Evolutionary conservation across 2,797 vertebrate genomes (phyloP), one percentile per base, ranked within the genome.

Genomic region (Nannoperca obscura): DNA sequence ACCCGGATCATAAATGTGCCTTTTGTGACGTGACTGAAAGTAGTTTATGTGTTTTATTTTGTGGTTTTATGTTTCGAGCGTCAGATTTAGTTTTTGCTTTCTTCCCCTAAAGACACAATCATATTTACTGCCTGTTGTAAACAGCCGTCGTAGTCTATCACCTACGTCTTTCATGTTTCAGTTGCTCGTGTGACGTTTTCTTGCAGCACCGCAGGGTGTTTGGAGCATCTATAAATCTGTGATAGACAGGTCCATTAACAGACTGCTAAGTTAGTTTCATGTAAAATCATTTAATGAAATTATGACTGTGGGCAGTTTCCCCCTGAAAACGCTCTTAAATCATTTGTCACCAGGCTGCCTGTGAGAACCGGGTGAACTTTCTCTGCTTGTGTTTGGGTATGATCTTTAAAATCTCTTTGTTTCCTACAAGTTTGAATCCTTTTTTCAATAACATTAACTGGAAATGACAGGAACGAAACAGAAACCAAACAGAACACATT

Each of bases 261-360:
- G 8, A 61, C 7, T 27, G 0, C 6, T n/a, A 62, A n/a, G n/a
- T 40, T 7, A 8, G 55, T 60, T 65, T 57, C 8, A 12, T 2
- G 5, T 27, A 47, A 47, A 54, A 78, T 49, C 34, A 54, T 65
- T 40, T 44, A 27, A 24, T 36, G 40, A 65, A 58, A 19, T 24
- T 22, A 34, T 3, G 15, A 60, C 20, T 30, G 54, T n/a, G 27
- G 22, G 17, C 0, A 14, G 20, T 32, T 64, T 57, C 0, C 27
- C 24, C 24, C 34, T 0, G 42, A 40, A 67, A 50, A 62, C 13
- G 36, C 62, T 52, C 49, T 19, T 62, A 55, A 59, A 70, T 70
- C 17, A 40, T 15, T 47, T 32, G 19, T 12, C 38, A 27, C 36
- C 15, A 7, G 3, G n/a, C 52, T n/a, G 22, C 15, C 40, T 22